Evolutionary conservation across 2,113 vertebrate genomes (phyloP).

Genomic region (Lates calcarifer): DNA sequence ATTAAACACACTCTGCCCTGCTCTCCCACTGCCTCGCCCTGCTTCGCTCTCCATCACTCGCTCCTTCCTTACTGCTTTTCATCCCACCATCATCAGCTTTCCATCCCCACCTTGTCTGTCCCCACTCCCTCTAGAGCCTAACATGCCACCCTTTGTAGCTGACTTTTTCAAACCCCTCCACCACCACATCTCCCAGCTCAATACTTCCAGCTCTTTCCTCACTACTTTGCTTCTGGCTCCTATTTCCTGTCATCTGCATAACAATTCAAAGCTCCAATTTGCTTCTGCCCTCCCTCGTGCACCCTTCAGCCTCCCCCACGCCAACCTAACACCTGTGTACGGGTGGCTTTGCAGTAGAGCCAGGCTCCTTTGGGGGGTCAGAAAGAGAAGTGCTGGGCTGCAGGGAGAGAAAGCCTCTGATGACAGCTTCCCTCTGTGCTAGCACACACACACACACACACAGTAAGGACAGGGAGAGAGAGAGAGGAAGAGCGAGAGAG

Average conservation of each 20-base stretch:
- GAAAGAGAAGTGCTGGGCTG: conserved; percentile 47
- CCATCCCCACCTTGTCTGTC: conserved; percentile 35
- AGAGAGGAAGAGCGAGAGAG: conserved; percentile 7
- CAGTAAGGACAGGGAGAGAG: conserved; percentile 6
- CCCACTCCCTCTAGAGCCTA: conserved; percentile 20
- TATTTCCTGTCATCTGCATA: conserved; percentile 61
- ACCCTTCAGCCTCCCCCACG: background rate
- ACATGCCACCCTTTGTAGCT: conserved; percentile 19
- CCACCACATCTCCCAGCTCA: conserved; percentile 31
- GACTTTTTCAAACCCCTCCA: conserved; percentile 37
- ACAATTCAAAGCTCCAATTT: conserved; percentile 58
- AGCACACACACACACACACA: conserved; percentile 45
- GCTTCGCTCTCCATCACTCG: conserved; percentile 61
- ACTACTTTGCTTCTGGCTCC: conserved; percentile 50
- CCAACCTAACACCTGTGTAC: conserved; percentile 44
- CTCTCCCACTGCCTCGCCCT: conserved; percentile 57
- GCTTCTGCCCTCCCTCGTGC: conserved; percentile 15
- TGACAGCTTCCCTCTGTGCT: conserved; percentile 69
- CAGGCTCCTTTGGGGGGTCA: conserved; percentile 34
- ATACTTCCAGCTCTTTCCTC: conserved; percentile 35
- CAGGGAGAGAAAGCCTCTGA: conserved; percentile 61
- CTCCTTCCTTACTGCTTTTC: conserved; percentile 41
- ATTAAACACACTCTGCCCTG: conserved; percentile 83
- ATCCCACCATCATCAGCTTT: conserved; percentile 6
- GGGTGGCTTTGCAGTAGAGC: conserved; percentile 54